A percentile compares a stretch with the other conserved stretches of the same genome.
Evolutionary conservation across 2,888 invertebrate genomes (phyloP).

Genomic region (Drosophila parthenogenetica): DNA sequence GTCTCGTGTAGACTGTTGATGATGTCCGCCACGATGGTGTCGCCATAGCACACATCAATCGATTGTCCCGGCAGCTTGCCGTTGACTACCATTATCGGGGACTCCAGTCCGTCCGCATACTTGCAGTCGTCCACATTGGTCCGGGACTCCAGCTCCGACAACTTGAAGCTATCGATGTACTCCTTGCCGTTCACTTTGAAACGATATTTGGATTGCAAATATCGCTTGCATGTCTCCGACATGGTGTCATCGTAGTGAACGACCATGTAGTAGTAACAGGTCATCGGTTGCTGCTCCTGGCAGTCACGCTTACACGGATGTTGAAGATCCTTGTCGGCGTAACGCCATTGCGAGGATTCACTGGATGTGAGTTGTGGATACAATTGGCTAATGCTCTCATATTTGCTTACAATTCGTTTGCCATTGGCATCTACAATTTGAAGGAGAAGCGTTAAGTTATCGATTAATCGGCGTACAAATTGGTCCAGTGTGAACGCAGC

Average conservation of each 20-base stretch:
- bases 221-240: conserved; percentile 76
- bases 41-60: conserved; percentile 82
- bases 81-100: conserved; percentile 79
- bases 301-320: conserved; percentile 82
- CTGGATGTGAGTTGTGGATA: conserved; percentile 68
- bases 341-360: conserved; percentile 72
- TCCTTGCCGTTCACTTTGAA: conserved; percentile 69
- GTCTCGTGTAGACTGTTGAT: conserved; percentile 81
- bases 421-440: conserved; percentile 58
- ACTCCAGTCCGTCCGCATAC: conserved; percentile 78
- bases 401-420: conserved; percentile 68
- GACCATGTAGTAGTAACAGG: conserved; percentile 82
- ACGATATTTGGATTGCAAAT: conserved; percentile 70
- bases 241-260: conserved; percentile 83
- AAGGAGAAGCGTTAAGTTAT: conserved; percentile 4
- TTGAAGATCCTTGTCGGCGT: conserved; percentile 60
- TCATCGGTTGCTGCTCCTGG: conserved; percentile 71
- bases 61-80: conserved; percentile 75
- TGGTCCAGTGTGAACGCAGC: background rate
- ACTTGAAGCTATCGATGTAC: conserved; percentile 65
- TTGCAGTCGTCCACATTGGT: conserved; percentile 71
- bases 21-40: conserved; percentile 81
- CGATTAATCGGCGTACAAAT: background rate
- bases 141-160: conserved; percentile 32
- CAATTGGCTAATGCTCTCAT: conserved; percentile 69